Evolutionary conservation across 2,888 invertebrate species (phyloP), one percentile per base, ranked within the genome.

Genomic region (Galerucella nymphaeae): DNA sequence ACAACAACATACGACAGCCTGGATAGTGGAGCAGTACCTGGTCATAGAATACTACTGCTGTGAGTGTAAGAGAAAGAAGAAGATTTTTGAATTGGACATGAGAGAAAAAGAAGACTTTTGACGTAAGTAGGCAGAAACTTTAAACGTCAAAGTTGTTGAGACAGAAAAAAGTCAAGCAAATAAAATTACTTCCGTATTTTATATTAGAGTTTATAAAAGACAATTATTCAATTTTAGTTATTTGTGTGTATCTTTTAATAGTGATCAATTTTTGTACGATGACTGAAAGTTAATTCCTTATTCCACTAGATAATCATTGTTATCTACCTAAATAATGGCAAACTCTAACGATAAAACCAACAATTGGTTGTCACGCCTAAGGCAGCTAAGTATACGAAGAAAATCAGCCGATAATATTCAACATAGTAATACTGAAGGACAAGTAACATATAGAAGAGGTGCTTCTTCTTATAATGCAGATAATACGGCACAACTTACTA

Each of bases 281-380:
- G 66, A 45, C 11, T 58, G 41, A 58, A 45, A 45, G 57, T 58
- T 66, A 59, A n/a, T 50, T 38, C 53, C 30, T 14, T 64, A n/a
- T 48, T 48, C 14, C 48, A 16, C 10, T 41, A 20, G 41, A 42
- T 66, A 23, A 53, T 55, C 16, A 55, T 53, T 38, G 20, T 50
- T 20, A 13, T 57, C 10, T 20, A 11, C 41, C 50, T 48, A 16
- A 53, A 48, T 48, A 13, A 76, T 76, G 74, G 69, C 69, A 71
- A 78, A 74, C 58, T 67, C 75, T 55, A 70, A 66, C 59, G 79
- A 79, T 42, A 78, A 78, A 71, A 76, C 78, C 30, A 79, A 77
- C 70, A 81, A 70, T 63, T 81, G 81, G 80, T 71, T 81, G 23
- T 78, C 76, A 59, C 78, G 80, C 58, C 71, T 82, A n/a, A 77